phyloP scores from a whole-genome alignment of 2,113 vertebrate genomes.

The Brachypodius melanocephalos region DNA sequence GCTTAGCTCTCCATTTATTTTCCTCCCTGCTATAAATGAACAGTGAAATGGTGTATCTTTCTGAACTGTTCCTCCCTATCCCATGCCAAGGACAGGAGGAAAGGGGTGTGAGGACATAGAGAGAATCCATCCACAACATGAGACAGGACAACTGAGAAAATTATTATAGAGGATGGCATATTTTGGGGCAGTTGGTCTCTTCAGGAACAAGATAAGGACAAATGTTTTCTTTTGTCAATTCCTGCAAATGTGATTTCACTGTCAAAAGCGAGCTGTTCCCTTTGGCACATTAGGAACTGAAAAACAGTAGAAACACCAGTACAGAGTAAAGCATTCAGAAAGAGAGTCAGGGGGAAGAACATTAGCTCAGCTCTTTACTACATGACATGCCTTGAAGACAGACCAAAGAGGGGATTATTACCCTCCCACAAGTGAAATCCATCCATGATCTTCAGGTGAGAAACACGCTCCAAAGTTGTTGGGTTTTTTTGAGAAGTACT shows the following conservation, averaged over 20 bases:
- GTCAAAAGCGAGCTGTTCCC: background rate
- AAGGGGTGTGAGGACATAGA: background rate
- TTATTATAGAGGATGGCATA: background rate
- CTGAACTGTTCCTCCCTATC: background rate
- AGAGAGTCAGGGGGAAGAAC: background rate
- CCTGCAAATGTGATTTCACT: conserved; percentile 31
- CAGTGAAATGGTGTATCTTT: background rate
- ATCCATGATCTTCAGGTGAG: background rate
- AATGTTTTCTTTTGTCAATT: background rate
- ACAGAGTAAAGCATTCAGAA: background rate
- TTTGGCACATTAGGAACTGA: conserved; percentile 2
- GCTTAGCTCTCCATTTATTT: background rate
- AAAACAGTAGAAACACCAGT: background rate
- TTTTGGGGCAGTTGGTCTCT: conserved; percentile 9
- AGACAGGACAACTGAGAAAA: background rate
- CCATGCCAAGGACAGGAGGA: background rate
- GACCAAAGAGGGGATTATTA: background rate
- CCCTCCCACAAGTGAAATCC: background rate
- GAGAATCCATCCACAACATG: background rate
- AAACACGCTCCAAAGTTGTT: background rate
- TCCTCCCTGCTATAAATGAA: background rate
- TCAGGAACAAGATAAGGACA: conserved; percentile 12
- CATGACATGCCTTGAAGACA: background rate
- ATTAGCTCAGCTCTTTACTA: background rate
- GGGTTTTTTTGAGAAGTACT: background rate